Conservation (phyloP, 2,797 vertebrate genomes). For the Craterocephalus amniculus region DNA sequence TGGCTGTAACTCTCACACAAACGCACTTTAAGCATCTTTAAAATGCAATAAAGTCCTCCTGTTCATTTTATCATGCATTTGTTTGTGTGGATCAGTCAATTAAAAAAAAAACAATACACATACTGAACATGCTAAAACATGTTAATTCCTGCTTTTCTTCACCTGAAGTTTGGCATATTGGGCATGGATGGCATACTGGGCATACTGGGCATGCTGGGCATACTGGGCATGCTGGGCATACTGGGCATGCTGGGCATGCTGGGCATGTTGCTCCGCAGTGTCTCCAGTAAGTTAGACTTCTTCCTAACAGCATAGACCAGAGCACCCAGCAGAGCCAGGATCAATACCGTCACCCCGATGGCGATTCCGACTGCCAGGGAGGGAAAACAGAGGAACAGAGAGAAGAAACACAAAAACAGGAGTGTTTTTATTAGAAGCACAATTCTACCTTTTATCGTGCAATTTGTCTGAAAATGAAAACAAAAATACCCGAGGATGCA, state of each 20-base stretch:
- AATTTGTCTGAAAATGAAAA: neutral
- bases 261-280: slow-evolving; percentile 55
- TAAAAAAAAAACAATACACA: neutral
- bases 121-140: neutral
- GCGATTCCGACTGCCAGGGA: slow-evolving; percentile 73
- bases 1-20: neutral
- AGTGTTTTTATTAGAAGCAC: neutral
- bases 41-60: neutral
- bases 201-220: slow-evolving; percentile 59
- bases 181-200: slow-evolving; percentile 52
- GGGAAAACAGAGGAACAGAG: neutral
- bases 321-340: slow-evolving; percentile 63
- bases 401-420: neutral
- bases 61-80: neutral
- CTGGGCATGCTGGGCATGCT: slow-evolving; percentile 50
- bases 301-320: slow-evolving; percentile 67
- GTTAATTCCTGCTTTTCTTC: slow-evolving; percentile 20
- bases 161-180: slow-evolving; percentile 69
- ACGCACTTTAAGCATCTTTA: neutral
- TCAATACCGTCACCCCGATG: slow-evolving; percentile 71
- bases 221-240: slow-evolving; percentile 50
- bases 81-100: neutral
- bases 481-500: slow-evolving; percentile 63
- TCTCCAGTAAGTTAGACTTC: slow-evolving; percentile 66
- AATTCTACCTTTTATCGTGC: neutral